Evolutionary conservation across 2,797 vertebrate species (phyloP), one percentile per base, ranked within the genome.

Genomic region (Pangasius djambal): DNA sequence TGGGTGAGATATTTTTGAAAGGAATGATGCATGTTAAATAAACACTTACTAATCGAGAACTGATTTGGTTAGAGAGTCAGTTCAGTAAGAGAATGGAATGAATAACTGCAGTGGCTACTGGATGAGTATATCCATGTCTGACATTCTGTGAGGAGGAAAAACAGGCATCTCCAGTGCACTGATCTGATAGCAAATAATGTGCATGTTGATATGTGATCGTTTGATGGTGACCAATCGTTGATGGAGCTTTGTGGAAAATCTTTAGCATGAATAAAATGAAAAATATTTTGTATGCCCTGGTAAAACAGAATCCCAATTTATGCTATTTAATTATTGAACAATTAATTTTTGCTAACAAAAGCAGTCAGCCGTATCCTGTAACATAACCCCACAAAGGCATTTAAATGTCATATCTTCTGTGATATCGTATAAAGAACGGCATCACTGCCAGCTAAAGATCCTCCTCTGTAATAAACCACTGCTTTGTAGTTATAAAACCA

Each of bases 341-440:
- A 40, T 61, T 40, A 7, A 84, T 61, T 83, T 90, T 87, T 89
- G 86, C 90, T 89, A 92, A 92, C 89, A 88, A 91, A 89, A 34
- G 83, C 86, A 88, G 13, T 88, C 86, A 88, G n/a, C 87, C 88
- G 85, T 85, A 50, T 67, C 88, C 61, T 88, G 78, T 90, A 78
- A 31, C 20, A 50, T 82, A 90, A 90, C 90, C 88, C 86, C 89
- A 91, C 40, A 91, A 92, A 91, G 82, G 85, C 31, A 86, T 92
- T 92, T 92, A 94, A 94, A 95, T 94, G 94, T 89, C 94, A 94
- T 86, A 63, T 90, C 91, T 90, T 91, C 91, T 89, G 87, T 90
- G 72, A 91, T 83, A 88, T 89, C 44, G 15, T 72, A 70, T 57
- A 77, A 82, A 90, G 65, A 83, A 87, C 85, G 77, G 85, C 72